These are phyloP conservation scores for Zeuzera pyrina DNA, from an alignment of 2,888 invertebrate species.

Conservation along the genomic window DNA sequence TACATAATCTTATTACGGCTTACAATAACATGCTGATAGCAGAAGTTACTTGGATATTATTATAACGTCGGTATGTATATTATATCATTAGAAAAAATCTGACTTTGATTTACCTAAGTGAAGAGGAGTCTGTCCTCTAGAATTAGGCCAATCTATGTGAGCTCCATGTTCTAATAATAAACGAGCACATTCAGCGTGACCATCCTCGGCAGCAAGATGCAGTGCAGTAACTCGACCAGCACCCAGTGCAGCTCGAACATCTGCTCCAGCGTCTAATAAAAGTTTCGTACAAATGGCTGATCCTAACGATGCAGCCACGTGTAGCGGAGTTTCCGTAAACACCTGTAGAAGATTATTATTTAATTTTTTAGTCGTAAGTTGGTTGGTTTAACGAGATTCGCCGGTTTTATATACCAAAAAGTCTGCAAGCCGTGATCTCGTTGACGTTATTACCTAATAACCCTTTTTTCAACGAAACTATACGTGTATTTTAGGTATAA, in stretches of 20 bases:
- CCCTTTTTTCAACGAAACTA: too few species aligned
- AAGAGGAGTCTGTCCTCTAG: conserved; percentile 85
- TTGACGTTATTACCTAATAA: too few species aligned
- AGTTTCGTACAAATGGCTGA: conserved; percentile 79
- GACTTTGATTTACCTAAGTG: conserved; percentile 79
- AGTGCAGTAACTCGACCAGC: conserved; percentile 83
- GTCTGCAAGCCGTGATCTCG: too few species aligned
- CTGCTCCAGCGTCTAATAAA: conserved; percentile 84
- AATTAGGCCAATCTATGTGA: conserved; percentile 81
- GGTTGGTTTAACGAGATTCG: too few species aligned
- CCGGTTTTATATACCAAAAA: too few species aligned
- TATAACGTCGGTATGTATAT: too few species aligned
- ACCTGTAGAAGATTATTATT: conserved; percentile 58
- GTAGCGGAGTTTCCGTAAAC: conserved; percentile 88
- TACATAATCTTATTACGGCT: too few species aligned
- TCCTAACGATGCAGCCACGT: conserved; percentile 85
- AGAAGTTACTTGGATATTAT: too few species aligned
- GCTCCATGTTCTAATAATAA: conserved; percentile 83
- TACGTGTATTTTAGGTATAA: too few species aligned
- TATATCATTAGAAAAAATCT: too few species aligned
- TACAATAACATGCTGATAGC: too few species aligned
- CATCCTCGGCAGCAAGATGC: conserved; percentile 91
- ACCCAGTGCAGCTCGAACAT: conserved; percentile 83
- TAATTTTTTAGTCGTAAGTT: background rate
- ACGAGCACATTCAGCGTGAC: conserved; percentile 83